Evolutionary conservation across 1,140 invertebrate species (phyloP), one percentile per base, ranked within the genome.

Genomic region (Drosophila subpulchrella): DNA sequence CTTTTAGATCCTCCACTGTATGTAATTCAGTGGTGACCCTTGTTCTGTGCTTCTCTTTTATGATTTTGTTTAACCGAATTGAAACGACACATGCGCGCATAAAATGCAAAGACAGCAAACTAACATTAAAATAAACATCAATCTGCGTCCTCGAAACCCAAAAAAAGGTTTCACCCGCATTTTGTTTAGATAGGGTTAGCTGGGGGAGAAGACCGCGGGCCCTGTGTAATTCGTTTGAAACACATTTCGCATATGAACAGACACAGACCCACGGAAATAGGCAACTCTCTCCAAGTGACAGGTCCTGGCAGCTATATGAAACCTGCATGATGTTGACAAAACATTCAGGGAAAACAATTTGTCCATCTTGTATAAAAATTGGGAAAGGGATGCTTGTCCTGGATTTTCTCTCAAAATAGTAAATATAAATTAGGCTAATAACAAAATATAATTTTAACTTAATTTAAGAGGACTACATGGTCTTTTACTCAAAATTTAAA

Each of bases 111-210:
- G 59, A 66, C 65, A 77, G 73, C 73, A 89, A 75, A 58, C 76
- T 63, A 83, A 62, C 81, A 75, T 75, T 81, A 84, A 78, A 89
- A 88, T 89, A 73, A 81, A 81, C 80, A 88, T 71, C 65, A 71
- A 71, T 71, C 27, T 71, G 32, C 41, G 58, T 48, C 66, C 74
- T 41, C 24, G 39, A 55, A 59, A 47, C 32, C 32, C 20, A 71
- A 68, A 71, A 55, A 46, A 39, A 17, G 12, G 36, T 4, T 36
- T 30, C 34, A 10, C 17, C 20, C 34, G 13, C 38, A 11, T 30
- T 34, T 20, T 75, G 73, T 75, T 77, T 76, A 68, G 56, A 67
- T 68, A 68, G 74, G 75, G 59, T 65, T 72, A 73, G 60, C 68
- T 42, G 36, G 17, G 47, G 42, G 41, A 6, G 13, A 15, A 11